phyloP scores from a whole-genome alignment of 2,888 invertebrate genomes.

The Aelia acuminata region DNA sequence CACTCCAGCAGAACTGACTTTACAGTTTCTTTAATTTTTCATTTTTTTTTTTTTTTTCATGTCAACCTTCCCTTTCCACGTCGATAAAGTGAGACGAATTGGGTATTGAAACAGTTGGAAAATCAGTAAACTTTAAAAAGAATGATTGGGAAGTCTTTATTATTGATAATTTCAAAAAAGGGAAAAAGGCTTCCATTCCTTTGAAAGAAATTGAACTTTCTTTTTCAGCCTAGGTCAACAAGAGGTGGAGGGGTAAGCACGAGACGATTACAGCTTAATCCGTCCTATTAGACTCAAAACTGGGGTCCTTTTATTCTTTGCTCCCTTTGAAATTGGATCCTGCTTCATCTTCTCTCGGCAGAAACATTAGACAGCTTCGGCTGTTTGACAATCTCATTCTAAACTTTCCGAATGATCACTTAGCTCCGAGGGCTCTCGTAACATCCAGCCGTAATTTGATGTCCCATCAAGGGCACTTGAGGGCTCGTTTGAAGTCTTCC shows the following conservation, averaged over 20 bases:
- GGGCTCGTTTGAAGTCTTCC: neutral
- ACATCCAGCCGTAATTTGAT: neutral
- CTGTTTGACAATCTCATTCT: slow-evolving; percentile 51
- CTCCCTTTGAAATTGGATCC: slow-evolving; percentile 47
- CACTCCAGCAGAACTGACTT: too few species aligned
- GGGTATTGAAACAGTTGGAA: too few species aligned
- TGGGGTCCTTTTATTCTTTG: slow-evolving; percentile 52
- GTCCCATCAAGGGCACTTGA: slow-evolving; percentile 21
- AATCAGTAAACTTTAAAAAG: too few species aligned
- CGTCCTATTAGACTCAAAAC: slow-evolving; percentile 45
- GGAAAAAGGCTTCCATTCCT: neutral
- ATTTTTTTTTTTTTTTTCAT: too few species aligned
- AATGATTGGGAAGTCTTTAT: too few species aligned
- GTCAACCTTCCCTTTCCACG: too few species aligned
- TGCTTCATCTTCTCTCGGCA: neutral
- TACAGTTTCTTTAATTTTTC: too few species aligned
- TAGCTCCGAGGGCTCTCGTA: neutral
- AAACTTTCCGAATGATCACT: slow-evolving; percentile 22
- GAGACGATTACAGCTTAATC: slow-evolving; percentile 52
- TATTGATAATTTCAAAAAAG: too few species aligned
- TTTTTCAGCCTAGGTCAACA: neutral
- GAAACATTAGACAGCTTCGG: slow-evolving; percentile 53
- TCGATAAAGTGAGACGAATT: too few species aligned
- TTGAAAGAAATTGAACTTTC: neutral
- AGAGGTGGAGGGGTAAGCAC: too few species aligned